phyloP scores from a whole-genome alignment of 2,113 vertebrate species.

The Tetrax tetrax region DNA sequence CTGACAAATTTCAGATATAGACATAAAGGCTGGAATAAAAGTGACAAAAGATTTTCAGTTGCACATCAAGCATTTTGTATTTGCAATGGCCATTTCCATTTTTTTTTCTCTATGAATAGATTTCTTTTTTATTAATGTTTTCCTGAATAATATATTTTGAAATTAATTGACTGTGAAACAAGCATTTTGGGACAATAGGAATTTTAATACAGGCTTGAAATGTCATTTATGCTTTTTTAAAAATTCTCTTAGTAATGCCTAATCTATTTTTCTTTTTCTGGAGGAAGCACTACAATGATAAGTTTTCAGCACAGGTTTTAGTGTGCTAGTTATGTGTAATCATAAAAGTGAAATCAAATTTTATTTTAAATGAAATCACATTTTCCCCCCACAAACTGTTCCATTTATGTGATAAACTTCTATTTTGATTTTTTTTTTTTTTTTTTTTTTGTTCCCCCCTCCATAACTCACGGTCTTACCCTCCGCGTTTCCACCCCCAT shows the following conservation, averaged over 20 bases:
- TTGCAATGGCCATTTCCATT: constrained; percentile 32
- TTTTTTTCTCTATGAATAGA: constrained; percentile 24
- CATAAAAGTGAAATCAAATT: constrained; percentile 19
- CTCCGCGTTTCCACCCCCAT: too few relatives aligned
- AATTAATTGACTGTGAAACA: constrained; percentile 56
- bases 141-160: constrained; percentile 32
- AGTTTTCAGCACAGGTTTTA: constrained; percentile 43
- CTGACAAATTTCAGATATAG: constrained; percentile 68
- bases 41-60: constrained; percentile 61
- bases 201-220: constrained; percentile 27
- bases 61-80: constrained; percentile 50
- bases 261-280: constrained; percentile 31
- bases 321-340: not conserved
- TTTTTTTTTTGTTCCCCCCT: too few relatives aligned
- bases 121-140: constrained; percentile 51
- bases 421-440: constrained; percentile 60
- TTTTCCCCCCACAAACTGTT: constrained; percentile 37
- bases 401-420: constrained; percentile 63
- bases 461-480: too few relatives aligned
- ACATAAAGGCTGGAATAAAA: constrained; percentile 64
- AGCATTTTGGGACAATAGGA: constrained; percentile 30
- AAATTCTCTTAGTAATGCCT: not conserved
- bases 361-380: constrained; percentile 57
- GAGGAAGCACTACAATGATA: not conserved
- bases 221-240: not conserved